phyloP scores from a whole-genome alignment of 2,888 invertebrate genomes.

The Mamestra brassicae region DNA sequence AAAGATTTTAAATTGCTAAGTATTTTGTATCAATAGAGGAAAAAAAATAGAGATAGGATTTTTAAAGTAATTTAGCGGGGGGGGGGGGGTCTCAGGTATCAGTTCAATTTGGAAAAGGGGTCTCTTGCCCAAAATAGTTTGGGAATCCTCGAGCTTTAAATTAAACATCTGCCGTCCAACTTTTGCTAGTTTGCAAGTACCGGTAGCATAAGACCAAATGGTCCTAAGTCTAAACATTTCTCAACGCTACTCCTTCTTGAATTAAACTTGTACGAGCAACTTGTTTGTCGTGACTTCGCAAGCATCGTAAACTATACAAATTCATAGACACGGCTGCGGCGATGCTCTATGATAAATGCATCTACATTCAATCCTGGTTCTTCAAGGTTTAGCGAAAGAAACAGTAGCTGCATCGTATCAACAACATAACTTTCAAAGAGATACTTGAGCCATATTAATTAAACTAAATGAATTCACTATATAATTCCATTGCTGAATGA shows the following conservation, averaged over 20 bases:
- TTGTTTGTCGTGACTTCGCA: conserved; percentile 38
- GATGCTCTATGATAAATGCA: conserved; percentile 29
- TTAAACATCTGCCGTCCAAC: not conserved
- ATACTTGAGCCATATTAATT: no score
- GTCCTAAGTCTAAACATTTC: conserved; percentile 17
- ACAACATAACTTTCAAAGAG: no score
- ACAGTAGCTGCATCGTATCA: not conserved
- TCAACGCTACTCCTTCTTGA: conserved; percentile 26
- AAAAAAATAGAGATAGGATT: no score
- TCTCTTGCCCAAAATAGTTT: no score
- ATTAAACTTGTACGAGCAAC: conserved; percentile 20
- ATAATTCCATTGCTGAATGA: no score
- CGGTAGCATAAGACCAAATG: not conserved
- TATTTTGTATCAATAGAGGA: no score
- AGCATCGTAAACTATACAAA: conserved; percentile 48
- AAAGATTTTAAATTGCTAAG: no score
- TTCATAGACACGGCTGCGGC: conserved; percentile 45
- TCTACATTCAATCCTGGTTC: not conserved
- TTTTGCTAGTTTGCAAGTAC: not conserved
- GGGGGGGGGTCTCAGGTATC: no score
- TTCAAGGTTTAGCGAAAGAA: not conserved
- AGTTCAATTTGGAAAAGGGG: no score
- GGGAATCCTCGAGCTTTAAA: no score
- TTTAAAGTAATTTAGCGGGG: no score
- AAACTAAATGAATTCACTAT: no score